A percentile compares a stretch with the other conserved stretches of the same genome.
Evolutionary conservation across 2,113 vertebrate genomes (phyloP).

Genomic region (Sarotherodon lohbergeri): DNA sequence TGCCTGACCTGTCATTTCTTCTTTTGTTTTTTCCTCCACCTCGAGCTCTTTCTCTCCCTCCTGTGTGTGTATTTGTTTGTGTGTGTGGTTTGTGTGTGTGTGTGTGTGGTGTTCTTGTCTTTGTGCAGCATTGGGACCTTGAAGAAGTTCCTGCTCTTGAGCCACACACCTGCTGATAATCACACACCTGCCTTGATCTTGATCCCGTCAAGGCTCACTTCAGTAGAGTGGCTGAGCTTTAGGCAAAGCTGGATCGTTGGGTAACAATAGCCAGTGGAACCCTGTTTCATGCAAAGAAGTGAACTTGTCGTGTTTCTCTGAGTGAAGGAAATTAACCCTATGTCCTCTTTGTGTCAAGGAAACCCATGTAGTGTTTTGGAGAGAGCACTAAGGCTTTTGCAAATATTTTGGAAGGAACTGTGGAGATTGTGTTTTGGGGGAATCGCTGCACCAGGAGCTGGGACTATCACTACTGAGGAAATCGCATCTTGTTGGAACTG

Average conservation of each 20-base stretch:
- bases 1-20: neutral
- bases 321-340: neutral
- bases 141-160: neutral
- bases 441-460: fast-evolving
- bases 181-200: neutral
- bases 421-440: fast-evolving
- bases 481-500: neutral
- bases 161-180: neutral
- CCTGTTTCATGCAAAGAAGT: neutral
- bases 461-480: neutral
- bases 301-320: neutral
- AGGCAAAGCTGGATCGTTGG: neutral
- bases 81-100: neutral
- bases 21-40: neutral
- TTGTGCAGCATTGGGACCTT: neutral
- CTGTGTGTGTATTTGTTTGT: neutral
- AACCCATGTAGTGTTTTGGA: neutral
- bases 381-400: neutral
- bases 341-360: neutral
- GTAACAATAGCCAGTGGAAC: neutral
- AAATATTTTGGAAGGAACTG: neutral
- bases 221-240: neutral
- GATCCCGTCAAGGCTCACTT: neutral
- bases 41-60: neutral
- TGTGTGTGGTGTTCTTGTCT: neutral